Base-by-base conservation (phyloP, 2,797 vertebrate species). In the Paguma larvata region DNA sequence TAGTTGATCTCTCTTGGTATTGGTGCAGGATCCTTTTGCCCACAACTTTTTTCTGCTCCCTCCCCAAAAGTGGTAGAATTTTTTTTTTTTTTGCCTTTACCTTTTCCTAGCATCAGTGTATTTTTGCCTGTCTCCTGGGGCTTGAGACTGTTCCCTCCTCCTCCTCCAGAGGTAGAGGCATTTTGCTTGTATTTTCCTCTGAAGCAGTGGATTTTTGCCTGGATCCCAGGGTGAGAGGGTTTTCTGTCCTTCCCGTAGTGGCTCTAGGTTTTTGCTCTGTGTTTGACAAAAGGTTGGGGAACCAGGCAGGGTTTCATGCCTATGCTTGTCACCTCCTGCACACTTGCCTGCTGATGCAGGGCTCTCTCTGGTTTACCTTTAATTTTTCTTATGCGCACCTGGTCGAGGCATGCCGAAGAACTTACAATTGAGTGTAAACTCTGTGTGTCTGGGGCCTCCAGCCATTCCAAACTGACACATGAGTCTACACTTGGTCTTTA, bases 151-250 rank as follows among this genome's bases (percentile, higher is more conserved):
- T 86, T 96, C 84, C 83, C 41, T 67, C 11, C 34, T 19, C 15
- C 23, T 32, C 27, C 53, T 48, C 56, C 5, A 23, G 53, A 77
- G 15, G 27, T 32, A 73, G 53, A 85, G n/a, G 34, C 21, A 14
- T 82, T 89, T 95, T 85, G 25, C 30, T 85, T 70, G 51, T 75
- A 0, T 82, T 82, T 14, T 89, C 34, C n/a, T 41, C 79, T 77
- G 53, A 94, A 85, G 34, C 44, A 85, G 6, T 94, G 51, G 32
- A 21, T 82, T 95, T 94, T 89, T 97, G 73, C 53, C 62, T 82
- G 46, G 48, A 89, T n/a, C 34, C 41, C 48, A 53, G 46, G 32
- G 13, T 88, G 25, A 85, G 80, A 87, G 21, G 25, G 8, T 67
- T 91, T 95, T 92, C 46, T 94, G 12, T 89, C 18, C 10, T 93